These are phyloP conservation scores for Falcunculus frontatus DNA, from an alignment of 2,113 vertebrate species.

Conservation along the genomic window DNA sequence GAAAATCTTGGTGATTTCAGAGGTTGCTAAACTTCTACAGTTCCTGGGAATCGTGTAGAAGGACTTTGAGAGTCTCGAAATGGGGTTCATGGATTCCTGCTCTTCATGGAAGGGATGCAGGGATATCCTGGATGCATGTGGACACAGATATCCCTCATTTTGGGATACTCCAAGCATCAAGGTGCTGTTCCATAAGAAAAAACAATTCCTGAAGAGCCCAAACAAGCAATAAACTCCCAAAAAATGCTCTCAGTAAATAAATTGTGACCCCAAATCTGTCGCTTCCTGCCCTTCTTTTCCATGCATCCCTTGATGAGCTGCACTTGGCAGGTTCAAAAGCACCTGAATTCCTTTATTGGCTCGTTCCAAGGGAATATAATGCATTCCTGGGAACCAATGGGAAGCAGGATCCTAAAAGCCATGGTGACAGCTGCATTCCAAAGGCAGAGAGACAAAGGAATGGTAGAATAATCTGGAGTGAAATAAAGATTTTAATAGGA, in stretches of 20 bases:
- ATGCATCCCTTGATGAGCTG: conserved; percentile 15
- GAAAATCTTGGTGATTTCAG: conserved; percentile 4
- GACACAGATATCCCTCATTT: background rate
- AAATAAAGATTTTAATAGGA: conserved; percentile 70
- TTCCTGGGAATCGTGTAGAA: background rate
- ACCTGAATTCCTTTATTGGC: conserved; percentile 61
- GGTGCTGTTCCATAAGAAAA: background rate
- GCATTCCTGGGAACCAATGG: conserved; percentile 41
- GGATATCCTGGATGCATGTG: background rate
- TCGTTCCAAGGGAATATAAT: conserved; percentile 45
- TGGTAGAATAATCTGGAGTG: conserved; percentile 68
- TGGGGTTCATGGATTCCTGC: background rate
- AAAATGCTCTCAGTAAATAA: background rate
- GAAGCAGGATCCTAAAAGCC: conserved; percentile 40
- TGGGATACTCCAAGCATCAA: background rate
- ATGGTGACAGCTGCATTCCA: conserved; percentile 60
- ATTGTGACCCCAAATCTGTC: background rate
- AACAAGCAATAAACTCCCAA: background rate
- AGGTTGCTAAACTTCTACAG: background rate
- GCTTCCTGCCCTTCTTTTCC: conserved; percentile 30
- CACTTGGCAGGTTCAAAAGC: conserved; percentile 49
- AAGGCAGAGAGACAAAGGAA: conserved; percentile 51
- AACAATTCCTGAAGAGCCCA: background rate
- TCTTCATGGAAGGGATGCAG: background rate
- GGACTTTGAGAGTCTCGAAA: background rate